These are phyloP conservation scores for Acrobasis suavella DNA, from an alignment of 2,888 invertebrate genomes.

Conservation along the genomic window DNA sequence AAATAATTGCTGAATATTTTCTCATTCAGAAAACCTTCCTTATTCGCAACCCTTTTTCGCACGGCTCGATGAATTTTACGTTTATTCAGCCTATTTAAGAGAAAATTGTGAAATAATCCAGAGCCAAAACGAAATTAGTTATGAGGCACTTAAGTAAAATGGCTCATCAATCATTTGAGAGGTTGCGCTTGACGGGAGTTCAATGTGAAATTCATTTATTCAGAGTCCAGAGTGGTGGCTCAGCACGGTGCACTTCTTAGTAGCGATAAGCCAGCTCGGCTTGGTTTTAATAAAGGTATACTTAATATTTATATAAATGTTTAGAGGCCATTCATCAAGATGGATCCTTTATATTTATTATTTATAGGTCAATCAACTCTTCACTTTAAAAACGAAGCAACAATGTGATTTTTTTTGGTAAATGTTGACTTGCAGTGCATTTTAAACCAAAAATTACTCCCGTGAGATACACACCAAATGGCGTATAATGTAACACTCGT, in stretches of 20 bases:
- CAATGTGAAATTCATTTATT: constrained; percentile 36
- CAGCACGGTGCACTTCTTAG: constrained; percentile 17
- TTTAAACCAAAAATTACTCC: too few relatives aligned
- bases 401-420: too few relatives aligned
- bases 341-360: too few relatives aligned
- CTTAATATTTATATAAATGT: too few relatives aligned
- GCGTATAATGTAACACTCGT: too few relatives aligned
- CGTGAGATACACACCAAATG: too few relatives aligned
- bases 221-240: constrained; percentile 27
- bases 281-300: too few relatives aligned
- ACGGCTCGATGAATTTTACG: constrained; percentile 10
- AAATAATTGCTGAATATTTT: constrained; percentile 15
- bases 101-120: background rate
- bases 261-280: constrained; percentile 1
- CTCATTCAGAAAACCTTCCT: constrained; percentile 16
- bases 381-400: too few relatives aligned
- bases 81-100: constrained; percentile 10
- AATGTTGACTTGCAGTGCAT: too few relatives aligned
- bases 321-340: too few relatives aligned
- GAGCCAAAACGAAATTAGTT: background rate
- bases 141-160: constrained; percentile 14
- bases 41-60: constrained; percentile 5
- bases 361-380: too few relatives aligned
- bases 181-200: constrained; percentile 31
- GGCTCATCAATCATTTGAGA: constrained; percentile 35